Conservation (phyloP, 1,140 invertebrate species). For the Drosophila sucinea region DNA sequence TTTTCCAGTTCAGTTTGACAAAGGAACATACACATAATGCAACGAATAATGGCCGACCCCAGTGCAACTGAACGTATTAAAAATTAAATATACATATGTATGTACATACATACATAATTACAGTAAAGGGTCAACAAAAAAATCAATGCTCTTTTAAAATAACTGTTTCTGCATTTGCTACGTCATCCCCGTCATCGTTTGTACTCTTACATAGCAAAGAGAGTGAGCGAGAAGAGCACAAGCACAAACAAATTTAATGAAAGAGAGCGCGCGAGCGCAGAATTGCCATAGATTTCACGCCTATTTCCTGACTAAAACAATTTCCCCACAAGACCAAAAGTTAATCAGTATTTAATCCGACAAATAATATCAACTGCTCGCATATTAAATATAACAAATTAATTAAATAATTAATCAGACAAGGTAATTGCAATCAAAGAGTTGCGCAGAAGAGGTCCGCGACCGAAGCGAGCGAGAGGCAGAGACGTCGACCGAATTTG, state of each 20-base stretch:
- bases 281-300: constrained; percentile 63
- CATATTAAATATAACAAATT: constrained; percentile 12
- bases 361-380: background rate
- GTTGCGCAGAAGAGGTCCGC: constrained; percentile 34
- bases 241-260: constrained; percentile 25
- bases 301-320: constrained; percentile 53
- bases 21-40: background rate
- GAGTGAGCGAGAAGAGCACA: constrained; percentile 25
- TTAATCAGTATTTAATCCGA: constrained; percentile 22
- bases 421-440: constrained; percentile 36
- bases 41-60: background rate
- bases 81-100: background rate
- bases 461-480: constrained; percentile 12
- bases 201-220: constrained; percentile 8
- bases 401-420: constrained; percentile 7
- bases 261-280: constrained; percentile 76
- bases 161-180: constrained; percentile 26
- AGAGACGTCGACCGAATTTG: background rate
- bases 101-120: background rate
- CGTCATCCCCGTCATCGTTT: constrained; percentile 22
- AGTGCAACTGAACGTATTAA: background rate
- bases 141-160: constrained; percentile 20
- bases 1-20: background rate
- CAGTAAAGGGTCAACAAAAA: background rate
- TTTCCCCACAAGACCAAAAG: constrained; percentile 22